phyloP scores from a whole-genome alignment of 2,888 invertebrate species.

The Netelia melanura region DNA sequence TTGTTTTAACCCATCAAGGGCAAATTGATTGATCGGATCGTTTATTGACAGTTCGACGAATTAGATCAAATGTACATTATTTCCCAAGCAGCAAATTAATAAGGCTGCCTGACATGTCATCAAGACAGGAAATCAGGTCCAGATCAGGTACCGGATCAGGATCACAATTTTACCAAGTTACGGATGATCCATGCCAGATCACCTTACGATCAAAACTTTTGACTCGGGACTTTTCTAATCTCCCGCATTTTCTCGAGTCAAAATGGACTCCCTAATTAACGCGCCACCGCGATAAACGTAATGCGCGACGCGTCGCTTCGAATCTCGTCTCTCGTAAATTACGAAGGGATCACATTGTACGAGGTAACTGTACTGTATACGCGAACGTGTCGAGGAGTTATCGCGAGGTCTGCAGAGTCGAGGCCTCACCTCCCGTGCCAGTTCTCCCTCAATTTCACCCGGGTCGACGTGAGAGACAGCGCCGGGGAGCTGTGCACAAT shows the following conservation, averaged over 20 bases:
- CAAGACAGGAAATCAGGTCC: too few species aligned
- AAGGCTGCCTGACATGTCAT: too few species aligned
- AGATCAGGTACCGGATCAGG: too few species aligned
- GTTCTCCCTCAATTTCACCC: slow-evolving; percentile 53
- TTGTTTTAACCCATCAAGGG: too few species aligned
- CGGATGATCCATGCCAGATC: too few species aligned
- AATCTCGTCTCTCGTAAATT: slow-evolving; percentile 49
- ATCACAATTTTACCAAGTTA: too few species aligned
- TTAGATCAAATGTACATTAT: too few species aligned
- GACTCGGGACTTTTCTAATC: not conserved
- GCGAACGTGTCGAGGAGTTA: slow-evolving; percentile 44
- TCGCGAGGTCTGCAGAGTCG: slow-evolving; percentile 59
- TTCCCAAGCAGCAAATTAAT: too few species aligned
- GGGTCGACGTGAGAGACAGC: slow-evolving; percentile 30
- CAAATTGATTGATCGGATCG: too few species aligned
- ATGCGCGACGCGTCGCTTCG: slow-evolving; percentile 1
- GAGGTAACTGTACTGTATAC: slow-evolving; percentile 38
- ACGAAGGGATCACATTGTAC: slow-evolving; percentile 50
- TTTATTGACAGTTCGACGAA: too few species aligned
- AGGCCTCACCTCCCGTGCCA: not conserved
- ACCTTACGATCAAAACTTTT: too few species aligned
- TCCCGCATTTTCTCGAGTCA: not conserved
- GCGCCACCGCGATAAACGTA: slow-evolving; percentile 1
- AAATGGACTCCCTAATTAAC: slow-evolving; percentile 12
- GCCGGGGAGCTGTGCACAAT: slow-evolving; percentile 42